phyloP scores from a whole-genome alignment of 2,113 vertebrate species.

The Strigops habroptila region DNA sequence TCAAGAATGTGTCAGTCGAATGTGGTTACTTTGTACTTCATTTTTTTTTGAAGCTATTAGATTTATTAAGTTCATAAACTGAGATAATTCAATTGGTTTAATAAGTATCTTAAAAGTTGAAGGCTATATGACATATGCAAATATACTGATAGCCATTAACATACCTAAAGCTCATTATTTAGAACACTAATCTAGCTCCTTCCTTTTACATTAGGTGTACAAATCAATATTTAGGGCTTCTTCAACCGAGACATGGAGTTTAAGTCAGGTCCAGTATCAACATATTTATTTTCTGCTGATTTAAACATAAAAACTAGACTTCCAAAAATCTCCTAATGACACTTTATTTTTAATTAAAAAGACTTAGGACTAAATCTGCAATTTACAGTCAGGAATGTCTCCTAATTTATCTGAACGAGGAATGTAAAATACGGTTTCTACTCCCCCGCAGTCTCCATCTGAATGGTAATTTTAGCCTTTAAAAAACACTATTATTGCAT shows the following conservation, averaged over 20 bases:
- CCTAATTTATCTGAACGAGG: not conserved
- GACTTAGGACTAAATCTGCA: not conserved
- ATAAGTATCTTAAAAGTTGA: not conserved
- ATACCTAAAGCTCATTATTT: not conserved
- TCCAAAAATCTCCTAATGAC: not conserved
- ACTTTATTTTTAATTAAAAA: not conserved
- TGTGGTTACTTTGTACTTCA: not conserved
- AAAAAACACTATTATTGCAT: not conserved
- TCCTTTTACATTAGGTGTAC: not conserved
- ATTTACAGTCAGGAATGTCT: not conserved
- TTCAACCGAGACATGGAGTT: not conserved
- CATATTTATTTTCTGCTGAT: not conserved
- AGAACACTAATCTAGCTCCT: not conserved
- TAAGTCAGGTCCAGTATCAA: not conserved
- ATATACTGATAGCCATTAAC: not conserved
- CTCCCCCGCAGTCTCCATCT: not conserved
- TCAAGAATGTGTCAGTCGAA: not conserved
- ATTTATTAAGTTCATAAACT: not conserved
- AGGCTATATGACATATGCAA: not conserved
- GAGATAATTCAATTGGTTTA: not conserved
- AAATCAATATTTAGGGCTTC: slow-evolving; percentile 34
- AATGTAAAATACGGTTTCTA: not conserved
- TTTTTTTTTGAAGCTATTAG: not conserved
- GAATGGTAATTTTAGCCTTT: not conserved
- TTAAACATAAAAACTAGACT: not conserved